phyloP scores from a whole-genome alignment of 2,113 vertebrate genomes.

The Anguilla rostrata region DNA sequence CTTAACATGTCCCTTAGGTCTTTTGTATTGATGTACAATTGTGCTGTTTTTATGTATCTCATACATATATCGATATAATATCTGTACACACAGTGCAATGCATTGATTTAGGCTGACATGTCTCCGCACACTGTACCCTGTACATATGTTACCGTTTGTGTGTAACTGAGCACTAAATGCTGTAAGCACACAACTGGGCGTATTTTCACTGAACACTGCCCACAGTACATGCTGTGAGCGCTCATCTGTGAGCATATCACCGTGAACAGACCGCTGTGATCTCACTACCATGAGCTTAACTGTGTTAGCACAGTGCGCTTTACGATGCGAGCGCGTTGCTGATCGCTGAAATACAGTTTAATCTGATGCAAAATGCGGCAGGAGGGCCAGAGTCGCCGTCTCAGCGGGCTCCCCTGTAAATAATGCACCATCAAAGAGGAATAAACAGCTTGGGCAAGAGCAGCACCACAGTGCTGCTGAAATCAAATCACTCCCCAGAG shows the following conservation, averaged over 20 bases:
- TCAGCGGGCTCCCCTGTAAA: constrained; percentile 17
- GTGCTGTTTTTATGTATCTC: no score
- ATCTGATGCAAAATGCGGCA: constrained; percentile 19
- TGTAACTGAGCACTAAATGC: no score
- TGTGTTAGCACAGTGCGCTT: neutral
- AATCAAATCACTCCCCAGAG: constrained; percentile 11
- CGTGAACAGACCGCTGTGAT: neutral
- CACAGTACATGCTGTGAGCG: no score
- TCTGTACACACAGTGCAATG: neutral
- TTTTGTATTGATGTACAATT: no score
- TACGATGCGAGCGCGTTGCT: neutral
- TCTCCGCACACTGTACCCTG: no score
- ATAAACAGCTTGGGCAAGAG: constrained; percentile 12
- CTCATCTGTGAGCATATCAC: no score
- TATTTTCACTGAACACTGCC: no score
- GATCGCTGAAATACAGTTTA: constrained; percentile 19
- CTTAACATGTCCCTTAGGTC: no score
- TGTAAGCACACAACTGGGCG: no score
- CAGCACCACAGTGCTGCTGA: neutral
- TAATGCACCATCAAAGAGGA: constrained; percentile 21
- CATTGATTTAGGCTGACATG: no score
- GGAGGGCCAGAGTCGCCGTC: constrained; percentile 9
- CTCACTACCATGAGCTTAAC: neutral
- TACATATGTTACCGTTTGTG: no score
- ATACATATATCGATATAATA: neutral